Evolutionary conservation across 2,888 invertebrate genomes (phyloP).

Genomic region (Drosophila rubida): DNA sequence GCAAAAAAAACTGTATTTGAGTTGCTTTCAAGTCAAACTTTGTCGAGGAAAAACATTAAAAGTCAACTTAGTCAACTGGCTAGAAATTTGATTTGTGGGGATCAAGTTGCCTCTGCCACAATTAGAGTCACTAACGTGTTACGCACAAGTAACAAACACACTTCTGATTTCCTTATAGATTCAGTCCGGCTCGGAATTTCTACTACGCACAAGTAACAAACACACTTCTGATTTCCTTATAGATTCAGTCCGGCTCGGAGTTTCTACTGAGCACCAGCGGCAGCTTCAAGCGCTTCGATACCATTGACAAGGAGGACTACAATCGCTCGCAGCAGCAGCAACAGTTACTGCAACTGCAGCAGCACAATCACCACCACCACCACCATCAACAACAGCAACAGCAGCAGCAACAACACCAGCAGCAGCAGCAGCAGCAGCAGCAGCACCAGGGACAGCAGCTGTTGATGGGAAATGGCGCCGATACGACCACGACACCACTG

Average conservation of each 20-base stretch:
- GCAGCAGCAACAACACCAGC: constrained; percentile 73
- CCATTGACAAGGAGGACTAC: constrained; percentile 86
- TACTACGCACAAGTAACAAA: constrained; percentile 72
- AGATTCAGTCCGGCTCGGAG: constrained; percentile 89
- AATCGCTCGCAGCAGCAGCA: constrained; percentile 84
- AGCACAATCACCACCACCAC: constrained; percentile 45
- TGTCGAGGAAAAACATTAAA: no score
- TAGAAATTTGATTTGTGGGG: no score
- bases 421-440: not conserved
- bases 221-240: constrained; percentile 18
- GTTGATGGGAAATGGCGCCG: constrained; percentile 27
- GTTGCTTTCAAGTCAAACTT: no score
- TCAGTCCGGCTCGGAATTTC: constrained; percentile 88
- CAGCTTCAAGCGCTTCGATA: constrained; percentile 88
- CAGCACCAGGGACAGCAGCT: constrained; percentile 63
- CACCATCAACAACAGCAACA: constrained; percentile 79
- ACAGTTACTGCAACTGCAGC: constrained; percentile 71
- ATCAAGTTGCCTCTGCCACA: no score
- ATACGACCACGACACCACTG: constrained; percentile 69
- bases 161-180: constrained; percentile 84
- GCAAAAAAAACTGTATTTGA: no score
- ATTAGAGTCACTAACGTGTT: no score
- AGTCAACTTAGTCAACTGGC: no score
- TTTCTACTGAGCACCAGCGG: constrained; percentile 87
- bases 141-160: not conserved